phyloP scores from a whole-genome alignment of 2,797 vertebrate genomes.

The Mormyrops attenuatus region DNA sequence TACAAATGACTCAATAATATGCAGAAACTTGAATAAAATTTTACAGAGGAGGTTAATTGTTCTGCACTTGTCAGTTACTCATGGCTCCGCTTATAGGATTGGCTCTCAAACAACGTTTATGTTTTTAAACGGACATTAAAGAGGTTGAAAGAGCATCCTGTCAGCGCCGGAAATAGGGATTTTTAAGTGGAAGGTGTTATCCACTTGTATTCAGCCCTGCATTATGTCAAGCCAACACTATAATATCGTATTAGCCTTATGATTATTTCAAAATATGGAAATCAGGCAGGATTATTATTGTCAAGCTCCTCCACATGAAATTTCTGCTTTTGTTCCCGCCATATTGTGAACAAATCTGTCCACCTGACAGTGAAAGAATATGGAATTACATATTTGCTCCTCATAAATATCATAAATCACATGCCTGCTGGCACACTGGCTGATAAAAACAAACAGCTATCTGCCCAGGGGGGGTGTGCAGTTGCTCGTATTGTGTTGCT shows the following conservation, averaged over 20 bases:
- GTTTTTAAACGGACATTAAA: not conserved
- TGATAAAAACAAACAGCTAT: not conserved
- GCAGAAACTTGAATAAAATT: not conserved
- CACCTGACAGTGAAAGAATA: not conserved
- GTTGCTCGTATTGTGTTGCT: not conserved
- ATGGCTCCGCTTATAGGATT: not conserved
- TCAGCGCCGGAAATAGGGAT: not conserved
- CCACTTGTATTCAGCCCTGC: not conserved
- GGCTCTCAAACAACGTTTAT: not conserved
- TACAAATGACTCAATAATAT: not conserved
- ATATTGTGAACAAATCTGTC: not conserved
- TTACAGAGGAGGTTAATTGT: constrained; percentile 1
- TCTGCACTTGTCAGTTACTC: not conserved
- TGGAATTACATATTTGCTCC: not conserved
- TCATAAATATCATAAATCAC: constrained; percentile 3
- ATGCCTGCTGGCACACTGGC: not conserved
- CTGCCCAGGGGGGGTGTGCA: not conserved
- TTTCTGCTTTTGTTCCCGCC: not conserved
- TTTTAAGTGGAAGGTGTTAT: constrained; percentile 8
- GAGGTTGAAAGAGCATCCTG: not conserved
- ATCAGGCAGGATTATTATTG: not conserved
- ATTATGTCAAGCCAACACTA: constrained; percentile 12
- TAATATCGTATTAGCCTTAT: not conserved
- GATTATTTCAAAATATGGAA: constrained; percentile 9
- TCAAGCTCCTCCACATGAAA: not conserved